Evolutionary conservation across 2,888 invertebrate genomes (phyloP).

Genomic region (Trissolcus japonicus): DNA sequence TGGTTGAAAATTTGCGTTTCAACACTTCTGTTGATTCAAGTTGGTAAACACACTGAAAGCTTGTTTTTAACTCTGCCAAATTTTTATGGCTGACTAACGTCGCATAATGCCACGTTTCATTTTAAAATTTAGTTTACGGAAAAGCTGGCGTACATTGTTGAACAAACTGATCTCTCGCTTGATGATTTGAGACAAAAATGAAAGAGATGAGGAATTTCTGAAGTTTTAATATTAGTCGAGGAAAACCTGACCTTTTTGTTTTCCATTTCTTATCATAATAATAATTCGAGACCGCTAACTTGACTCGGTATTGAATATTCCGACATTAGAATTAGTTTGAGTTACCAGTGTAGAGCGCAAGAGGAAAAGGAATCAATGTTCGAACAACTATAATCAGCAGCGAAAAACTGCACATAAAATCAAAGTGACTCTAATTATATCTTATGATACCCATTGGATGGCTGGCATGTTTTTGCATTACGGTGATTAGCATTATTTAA

Average conservation of each 20-base stretch:
- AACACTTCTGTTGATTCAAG: not conserved
- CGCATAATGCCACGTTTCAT: slow-evolving; percentile 10
- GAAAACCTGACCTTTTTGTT: no score
- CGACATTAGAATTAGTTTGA: slow-evolving; percentile 39
- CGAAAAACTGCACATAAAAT: slow-evolving; percentile 22
- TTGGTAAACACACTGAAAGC: slow-evolving; percentile 4
- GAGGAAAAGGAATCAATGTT: slow-evolving; percentile 29
- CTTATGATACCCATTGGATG: slow-evolving; percentile 19
- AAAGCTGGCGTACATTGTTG: not conserved
- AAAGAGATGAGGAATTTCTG: not conserved
- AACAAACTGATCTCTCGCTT: slow-evolving; percentile 2
- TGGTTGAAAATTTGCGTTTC: no score
- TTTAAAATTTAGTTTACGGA: slow-evolving; percentile 12
- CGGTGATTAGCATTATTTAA: slow-evolving; percentile 44
- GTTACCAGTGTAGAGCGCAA: slow-evolving; percentile 3
- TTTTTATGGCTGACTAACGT: slow-evolving; percentile 20
- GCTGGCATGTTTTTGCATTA: slow-evolving; percentile 32
- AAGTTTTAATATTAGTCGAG: no score
- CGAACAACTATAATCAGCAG: slow-evolving; percentile 22
- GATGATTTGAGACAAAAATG: not conserved
- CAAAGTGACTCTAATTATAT: slow-evolving; percentile 41
- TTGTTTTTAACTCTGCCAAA: slow-evolving; percentile 3
- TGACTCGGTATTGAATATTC: not conserved
- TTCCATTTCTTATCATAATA: no score
- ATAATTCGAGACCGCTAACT: not conserved